Evolutionary conservation across 2,888 invertebrate genomes (phyloP), one percentile per base, ranked within the genome.

Genomic region (Acanthacorydalis orientalis): DNA sequence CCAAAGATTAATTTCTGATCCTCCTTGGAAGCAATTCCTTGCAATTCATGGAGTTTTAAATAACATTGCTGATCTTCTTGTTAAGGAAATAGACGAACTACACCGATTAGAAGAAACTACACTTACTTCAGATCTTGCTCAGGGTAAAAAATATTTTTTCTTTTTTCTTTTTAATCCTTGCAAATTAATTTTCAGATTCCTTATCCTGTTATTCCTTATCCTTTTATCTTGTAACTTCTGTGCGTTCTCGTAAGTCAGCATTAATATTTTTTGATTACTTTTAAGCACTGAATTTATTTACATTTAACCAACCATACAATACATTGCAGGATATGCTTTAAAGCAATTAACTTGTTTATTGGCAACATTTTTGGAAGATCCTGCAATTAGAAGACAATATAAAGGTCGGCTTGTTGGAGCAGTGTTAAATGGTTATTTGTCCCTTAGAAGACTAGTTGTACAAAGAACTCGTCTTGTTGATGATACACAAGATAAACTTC

Each of bases 381-480:
- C 81, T 3, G 81, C 82, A 40, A 90, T 96, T 35, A 79, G 91
- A 41, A 83, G 90, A 56, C 84, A 87, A 44, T 92, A 89, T 69
- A 96, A 96, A 67, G 82, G 85, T 0, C 75, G 85, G 40, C 69
- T 95, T 51, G 83, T 96, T 8, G 92, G 85, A 33, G 86, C 88
- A 45, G 89, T 92, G 42, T 72, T 97, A 2, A 91, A 95, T 62
- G 95, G 96, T 0, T 97, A 96, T 67, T 72, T 97, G 51, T 88
- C 91, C 0, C 69, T 97, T 55, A 72, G 90, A 7, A 79, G 92
- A 51, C 74, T 97, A 16, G 88, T 96, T 1, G 90, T 96, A 37
- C 96, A 96, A 66, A 75, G 96, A 50, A 96, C 96, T 1, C 78
- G 95, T 46, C 75, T 95, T 46, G 90, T 96, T 35, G 96, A 96